Evolutionary conservation across 2,113 vertebrate species (phyloP).

Genomic region (Sylvilagus bachmani): DNA sequence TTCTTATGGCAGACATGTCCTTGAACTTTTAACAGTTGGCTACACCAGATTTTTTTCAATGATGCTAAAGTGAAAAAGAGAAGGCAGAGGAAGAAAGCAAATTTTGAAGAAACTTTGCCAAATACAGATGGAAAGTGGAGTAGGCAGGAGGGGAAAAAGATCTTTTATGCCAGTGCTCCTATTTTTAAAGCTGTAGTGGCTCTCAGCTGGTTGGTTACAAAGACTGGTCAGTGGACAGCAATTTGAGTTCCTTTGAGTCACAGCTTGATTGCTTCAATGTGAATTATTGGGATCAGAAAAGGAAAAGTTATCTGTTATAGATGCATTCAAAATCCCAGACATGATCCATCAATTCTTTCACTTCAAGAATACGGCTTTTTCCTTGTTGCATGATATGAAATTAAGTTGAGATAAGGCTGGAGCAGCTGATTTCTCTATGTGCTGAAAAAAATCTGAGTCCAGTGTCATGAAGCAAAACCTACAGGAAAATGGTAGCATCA

Average conservation of each 20-base stretch:
- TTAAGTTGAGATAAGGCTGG: background rate
- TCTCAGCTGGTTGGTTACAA: background rate
- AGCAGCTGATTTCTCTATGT: background rate
- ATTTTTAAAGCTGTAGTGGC: conserved; percentile 38
- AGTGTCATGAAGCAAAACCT: conserved; percentile 24
- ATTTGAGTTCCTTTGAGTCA: background rate
- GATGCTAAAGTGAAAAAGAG: background rate
- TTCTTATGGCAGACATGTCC: background rate
- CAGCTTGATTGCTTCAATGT: conserved; percentile 43
- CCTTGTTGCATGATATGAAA: background rate
- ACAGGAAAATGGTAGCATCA: background rate
- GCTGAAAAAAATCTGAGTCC: conserved; percentile 1
- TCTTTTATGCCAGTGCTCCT: background rate
- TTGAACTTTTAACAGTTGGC: background rate
- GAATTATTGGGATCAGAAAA: conserved; percentile 48
- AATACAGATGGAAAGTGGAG: conserved; percentile 5
- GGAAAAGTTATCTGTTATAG: conserved; percentile 6
- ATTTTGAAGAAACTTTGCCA: conserved; percentile 50
- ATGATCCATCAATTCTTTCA: conserved; percentile 4
- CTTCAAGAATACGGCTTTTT: background rate
- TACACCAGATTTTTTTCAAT: background rate
- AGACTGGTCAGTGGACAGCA: background rate
- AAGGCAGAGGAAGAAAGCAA: background rate
- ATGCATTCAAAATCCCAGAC: conserved; percentile 47
- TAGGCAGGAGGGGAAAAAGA: background rate